Evolutionary conservation across 2,113 vertebrate genomes (phyloP), one percentile per base, ranked within the genome.

Genomic region (Lampris incognitus): DNA sequence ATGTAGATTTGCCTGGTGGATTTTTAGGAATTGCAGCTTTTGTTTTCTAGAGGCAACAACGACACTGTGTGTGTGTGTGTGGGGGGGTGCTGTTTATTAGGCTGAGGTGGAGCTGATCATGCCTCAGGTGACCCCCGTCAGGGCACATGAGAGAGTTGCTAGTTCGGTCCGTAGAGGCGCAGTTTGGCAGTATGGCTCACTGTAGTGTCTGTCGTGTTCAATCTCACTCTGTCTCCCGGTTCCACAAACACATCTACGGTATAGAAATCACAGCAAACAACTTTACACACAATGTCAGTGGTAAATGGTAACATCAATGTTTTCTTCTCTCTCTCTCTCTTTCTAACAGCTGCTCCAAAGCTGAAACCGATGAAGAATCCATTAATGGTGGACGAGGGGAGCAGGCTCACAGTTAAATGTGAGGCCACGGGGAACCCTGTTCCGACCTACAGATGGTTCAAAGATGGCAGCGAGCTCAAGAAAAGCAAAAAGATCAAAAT

Each of bases 371-470:
- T 98, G 95, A 96, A 88, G 90, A 96, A 93, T 89, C 94, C 95
- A 68, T 71, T 89, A 72, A 94, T 94, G 0, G 96, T 96, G 87
- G 94, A 95, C 0, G 96, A 98, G 48, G 97, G 97, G 63, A 94
- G 93, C 82, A 96, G 92, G 89, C 94, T 98, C 72, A 95, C 92
- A 0, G 92, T 98, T 79, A 99, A 97, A 91, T 99, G 97, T 3
- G 97, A 97, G 92, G 97, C 96, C 0, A 94, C 95, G 0, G 97
- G 97, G 49, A 95, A 95, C 89, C 95, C 97, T 79, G 83, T 88
- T 82, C 96, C 95, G 0, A 95, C 94, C 90, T 99, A 97, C 92
- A 97, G 90, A 49, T 99, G 97, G 97, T 98, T 97, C 94, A 98
- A 97, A 94, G 97, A 99, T 1, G 97, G 97, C 88, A 96, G 89